These are phyloP conservation scores for Cetonia aurata DNA, from an alignment of 2,888 invertebrate genomes.

Conservation along the genomic window DNA sequence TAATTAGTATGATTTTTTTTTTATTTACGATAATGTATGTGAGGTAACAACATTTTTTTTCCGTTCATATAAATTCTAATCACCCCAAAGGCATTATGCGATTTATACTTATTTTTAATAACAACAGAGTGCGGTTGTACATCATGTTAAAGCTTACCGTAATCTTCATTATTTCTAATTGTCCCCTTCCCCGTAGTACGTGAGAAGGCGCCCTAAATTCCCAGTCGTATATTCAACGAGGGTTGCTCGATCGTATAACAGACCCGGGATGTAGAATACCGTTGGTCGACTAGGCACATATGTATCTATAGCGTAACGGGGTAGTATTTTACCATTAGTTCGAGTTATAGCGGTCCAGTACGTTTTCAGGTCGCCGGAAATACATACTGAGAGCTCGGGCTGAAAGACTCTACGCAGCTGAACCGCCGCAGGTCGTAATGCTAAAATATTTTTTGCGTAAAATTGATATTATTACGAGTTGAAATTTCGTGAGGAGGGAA, in stretches of 20 bases:
- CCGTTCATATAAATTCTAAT: slow-evolving; percentile 18
- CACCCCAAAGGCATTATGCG: slow-evolving; percentile 6
- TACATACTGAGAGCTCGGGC: slow-evolving; percentile 7
- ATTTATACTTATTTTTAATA: slow-evolving; percentile 48
- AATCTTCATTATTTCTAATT: slow-evolving; percentile 67
- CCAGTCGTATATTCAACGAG: slow-evolving; percentile 49
- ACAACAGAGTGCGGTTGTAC: slow-evolving; percentile 56
- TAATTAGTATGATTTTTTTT: too few relatives aligned
- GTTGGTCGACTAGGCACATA: slow-evolving; percentile 59
- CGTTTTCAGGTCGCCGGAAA: slow-evolving; percentile 48
- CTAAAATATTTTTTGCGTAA: slow-evolving; percentile 38
- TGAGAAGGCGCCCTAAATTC: slow-evolving; percentile 59
- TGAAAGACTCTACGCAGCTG: slow-evolving; percentile 16
- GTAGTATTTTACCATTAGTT: slow-evolving; percentile 66
- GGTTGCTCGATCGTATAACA: not conserved
- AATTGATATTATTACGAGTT: slow-evolving; percentile 39
- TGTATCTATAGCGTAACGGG: slow-evolving; percentile 62
- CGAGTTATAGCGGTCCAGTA: slow-evolving; percentile 56
- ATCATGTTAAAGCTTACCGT: slow-evolving; percentile 62
- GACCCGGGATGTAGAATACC: slow-evolving; percentile 22
- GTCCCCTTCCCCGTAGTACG: slow-evolving; percentile 59
- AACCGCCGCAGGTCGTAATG: slow-evolving; percentile 25
- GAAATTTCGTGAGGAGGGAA: slow-evolving; percentile 12
- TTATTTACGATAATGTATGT: not conserved
- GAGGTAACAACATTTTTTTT: not conserved